Evolutionary conservation across 2,888 invertebrate species (phyloP), one percentile per base, ranked within the genome.

Genomic region (Aplocera efformata): DNA sequence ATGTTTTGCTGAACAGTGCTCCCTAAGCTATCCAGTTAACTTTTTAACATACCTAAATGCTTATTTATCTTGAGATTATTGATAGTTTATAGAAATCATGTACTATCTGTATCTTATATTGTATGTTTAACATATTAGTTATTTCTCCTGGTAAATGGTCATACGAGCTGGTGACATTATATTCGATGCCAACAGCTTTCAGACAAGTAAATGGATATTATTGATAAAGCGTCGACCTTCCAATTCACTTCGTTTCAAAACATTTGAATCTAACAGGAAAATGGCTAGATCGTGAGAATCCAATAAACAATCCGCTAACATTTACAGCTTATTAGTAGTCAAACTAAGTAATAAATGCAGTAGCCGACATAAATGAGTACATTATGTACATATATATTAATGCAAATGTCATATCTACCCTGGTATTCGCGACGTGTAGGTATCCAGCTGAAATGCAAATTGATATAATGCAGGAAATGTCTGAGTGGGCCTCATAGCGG

Each of bases 381-480:
- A 50, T 42, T 46, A 47, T 49, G 46, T 55, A 52, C 45, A 46
- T 53, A 43, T 44, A 42, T 44, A 53, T 50, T 48, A 50, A 58
- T 58, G 56, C 54, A 56, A 57, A 54, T 53, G 50, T 56, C 58
- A 58, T 53, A 56, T 55, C 52, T 50, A 56, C 53, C 51, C 48
- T 42, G 52, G 52, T 53, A 58, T 48, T 44, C 46, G 32, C 36
- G 32, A 44, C 52, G 51, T 49, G 48, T 51, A 51, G 45, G 51
- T 54, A 53, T 53, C 48, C 74, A 75, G 69, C 77, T 83, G 83
- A 83, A 86, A 86, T 86, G 83, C 86, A 86, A 86, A 86, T 86
- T 81, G 77, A 79, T 84, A 84, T 86, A 86, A 85, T 82, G 85
- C 85, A 85, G 86, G 86, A 86, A 86, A 81, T 86, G 86, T 86